These are phyloP conservation scores for Melanophora roralis DNA, from an alignment of 2,888 invertebrate species.

Conservation along the genomic window DNA sequence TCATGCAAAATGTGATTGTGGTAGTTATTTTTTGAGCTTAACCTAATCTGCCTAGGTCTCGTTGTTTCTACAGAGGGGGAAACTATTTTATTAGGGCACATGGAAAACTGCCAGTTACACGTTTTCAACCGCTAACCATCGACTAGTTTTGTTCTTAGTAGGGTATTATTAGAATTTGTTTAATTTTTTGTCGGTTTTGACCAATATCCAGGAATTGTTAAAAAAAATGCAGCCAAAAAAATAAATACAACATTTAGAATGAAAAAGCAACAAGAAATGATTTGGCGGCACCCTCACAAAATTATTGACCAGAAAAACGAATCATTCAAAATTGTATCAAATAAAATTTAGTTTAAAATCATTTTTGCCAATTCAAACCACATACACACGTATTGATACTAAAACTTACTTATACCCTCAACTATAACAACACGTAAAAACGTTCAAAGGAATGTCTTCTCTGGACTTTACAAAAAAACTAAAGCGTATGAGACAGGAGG, in stretches of 20 bases:
- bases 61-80: too few species aligned
- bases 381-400: not conserved
- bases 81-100: too few species aligned
- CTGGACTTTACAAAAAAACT: constrained; percentile 16
- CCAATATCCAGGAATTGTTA: constrained; percentile 53
- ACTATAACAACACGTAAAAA: constrained; percentile 25
- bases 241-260: not conserved
- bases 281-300: constrained; percentile 75
- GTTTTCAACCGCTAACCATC: too few species aligned
- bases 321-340: constrained; percentile 65
- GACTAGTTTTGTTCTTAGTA: constrained; percentile 22
- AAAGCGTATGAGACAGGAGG: constrained; percentile 1
- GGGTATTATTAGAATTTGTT: constrained; percentile 15
- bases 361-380: constrained; percentile 28
- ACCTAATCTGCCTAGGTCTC: too few species aligned
- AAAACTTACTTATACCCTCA: not conserved
- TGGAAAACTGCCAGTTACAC: too few species aligned
- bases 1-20: too few species aligned
- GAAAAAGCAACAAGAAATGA: constrained; percentile 61
- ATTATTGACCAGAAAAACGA: constrained; percentile 72
- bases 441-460: constrained; percentile 54
- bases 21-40: too few species aligned
- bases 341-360: constrained; percentile 38
- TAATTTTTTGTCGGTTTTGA: constrained; percentile 25
- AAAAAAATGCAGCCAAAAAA: constrained; percentile 36